Conservation (phyloP, 2,888 invertebrate genomes). For the Metallyticus violacea region DNA sequence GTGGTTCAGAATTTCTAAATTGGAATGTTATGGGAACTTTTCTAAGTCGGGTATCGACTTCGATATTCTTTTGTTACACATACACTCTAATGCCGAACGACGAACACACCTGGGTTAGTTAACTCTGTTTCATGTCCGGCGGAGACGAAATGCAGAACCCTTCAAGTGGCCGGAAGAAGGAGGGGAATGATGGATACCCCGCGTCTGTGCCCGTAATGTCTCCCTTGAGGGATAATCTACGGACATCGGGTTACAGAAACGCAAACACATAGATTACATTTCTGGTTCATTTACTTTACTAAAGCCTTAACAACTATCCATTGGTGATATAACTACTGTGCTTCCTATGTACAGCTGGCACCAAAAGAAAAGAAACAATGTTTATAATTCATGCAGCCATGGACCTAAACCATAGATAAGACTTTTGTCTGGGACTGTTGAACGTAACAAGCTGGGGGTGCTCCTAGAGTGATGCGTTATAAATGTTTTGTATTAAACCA, state of each 20-base stretch:
- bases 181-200: conserved; percentile 19
- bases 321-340: neutral
- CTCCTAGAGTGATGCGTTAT: too few relatives aligned
- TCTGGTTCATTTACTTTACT: neutral
- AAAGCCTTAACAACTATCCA: neutral
- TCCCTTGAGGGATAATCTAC: neutral
- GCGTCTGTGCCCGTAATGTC: neutral
- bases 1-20: too few relatives aligned
- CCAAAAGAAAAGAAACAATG: too few relatives aligned
- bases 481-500: too few relatives aligned
- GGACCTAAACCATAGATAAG: too few relatives aligned
- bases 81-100: too few relatives aligned
- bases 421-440: too few relatives aligned
- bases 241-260: neutral
- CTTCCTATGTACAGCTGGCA: neutral
- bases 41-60: too few relatives aligned
- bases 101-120: neutral
- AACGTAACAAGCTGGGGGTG: too few relatives aligned
- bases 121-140: neutral
- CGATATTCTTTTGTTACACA: too few relatives aligned
- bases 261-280: neutral
- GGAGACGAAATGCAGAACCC: conserved; percentile 18
- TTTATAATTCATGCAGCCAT: too few relatives aligned
- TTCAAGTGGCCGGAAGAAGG: conserved; percentile 15
- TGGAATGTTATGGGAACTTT: too few relatives aligned